Evolutionary conservation across 2,113 vertebrate genomes (phyloP), one percentile per base, ranked within the genome.

Genomic region (Oryzias curvinotus): DNA sequence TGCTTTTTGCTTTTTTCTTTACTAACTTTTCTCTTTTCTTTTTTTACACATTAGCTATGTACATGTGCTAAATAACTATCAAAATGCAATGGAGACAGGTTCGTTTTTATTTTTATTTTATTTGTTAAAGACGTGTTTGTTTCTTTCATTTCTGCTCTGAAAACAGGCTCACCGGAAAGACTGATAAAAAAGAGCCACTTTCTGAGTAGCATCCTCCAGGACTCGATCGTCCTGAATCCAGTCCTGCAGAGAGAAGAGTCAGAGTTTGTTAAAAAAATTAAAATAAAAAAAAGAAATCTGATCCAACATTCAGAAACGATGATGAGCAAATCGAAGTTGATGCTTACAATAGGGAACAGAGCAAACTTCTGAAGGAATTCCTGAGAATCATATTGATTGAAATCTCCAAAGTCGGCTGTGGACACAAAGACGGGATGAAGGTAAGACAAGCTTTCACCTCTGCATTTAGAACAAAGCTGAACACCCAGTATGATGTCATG

Each of bases 211-310:
- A 85, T 99, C 97, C 78, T 99, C 96, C 89, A 97, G 41, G 53
- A 96, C 93, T 57, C 95, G 93, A 72, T 98, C 97, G 92, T 99
- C 97, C 83, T 98, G 95, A 71, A 97, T 92, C 96, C 96, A 98
- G 17, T 91, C 95, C 97, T 99, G 83, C 19, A 71, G 52, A 73
- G 23, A 81, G 42, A 52, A 1, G 49, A 10, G 23, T 41, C 4
- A n/a, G 26, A 4, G 48, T 57, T 51, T 13, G 58, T 25, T 23
- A 43, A 23, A 15, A 30, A 28, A 13, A 26, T 16, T 7, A 46
- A 14, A 73, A 52, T 57, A 12, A 4, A 59, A 46, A 14, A 14
- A 12, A 48, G 5, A 7, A 26, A 46, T 42, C 14, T 57, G 12
- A 51, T 6, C 47, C 5, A 25, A n/a, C 16, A 55, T 41, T 52